Evolutionary conservation across 1,140 invertebrate genomes (phyloP).

Genomic region (Calliphora vicina): DNA sequence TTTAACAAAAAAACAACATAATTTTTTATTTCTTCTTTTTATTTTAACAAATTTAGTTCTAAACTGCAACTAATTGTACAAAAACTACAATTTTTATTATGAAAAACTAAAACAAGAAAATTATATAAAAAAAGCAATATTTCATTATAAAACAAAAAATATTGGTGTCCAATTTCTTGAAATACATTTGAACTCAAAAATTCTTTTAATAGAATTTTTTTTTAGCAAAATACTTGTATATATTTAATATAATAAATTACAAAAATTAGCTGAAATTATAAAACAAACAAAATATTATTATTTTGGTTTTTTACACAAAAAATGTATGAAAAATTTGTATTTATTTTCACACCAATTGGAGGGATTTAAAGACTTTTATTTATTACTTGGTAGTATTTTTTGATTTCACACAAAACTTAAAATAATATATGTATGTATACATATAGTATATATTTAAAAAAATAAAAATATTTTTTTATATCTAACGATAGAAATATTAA

Average conservation of each 20-base stretch:
- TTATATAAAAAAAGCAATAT: conserved; percentile 32
- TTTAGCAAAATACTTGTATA: conserved; percentile 19
- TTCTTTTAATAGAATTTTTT: background rate
- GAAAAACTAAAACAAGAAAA: background rate
- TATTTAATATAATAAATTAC: conserved; percentile 1
- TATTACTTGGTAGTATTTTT: conserved; percentile 38
- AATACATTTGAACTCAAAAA: background rate
- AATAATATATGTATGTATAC: conserved; percentile 20
- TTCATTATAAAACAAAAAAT: conserved; percentile 23
- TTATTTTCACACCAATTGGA: conserved; percentile 36
- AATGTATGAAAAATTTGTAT: conserved; percentile 28
- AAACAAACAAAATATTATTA: conserved; percentile 19
- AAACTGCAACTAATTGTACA: conserved; percentile 29
- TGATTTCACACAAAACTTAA: background rate
- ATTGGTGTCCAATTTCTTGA: conserved; percentile 38
- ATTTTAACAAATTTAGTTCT: background rate
- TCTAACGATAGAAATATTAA: background rate
- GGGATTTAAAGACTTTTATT: conserved; percentile 43
- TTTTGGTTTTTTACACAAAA: conserved; percentile 12
- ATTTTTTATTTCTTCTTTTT: conserved; percentile 19
- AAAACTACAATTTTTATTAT: conserved; percentile 16
- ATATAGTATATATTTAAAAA: conserved; percentile 37
- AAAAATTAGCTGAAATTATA: conserved; percentile 35
- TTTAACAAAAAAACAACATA: conserved; percentile 40
- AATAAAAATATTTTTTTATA: conserved; percentile 31